A percentile compares a stretch with the other conserved stretches of the same genome.
Conservation (phyloP, 2,888 invertebrate species). For the Peribatodes rhomboidaria region DNA sequence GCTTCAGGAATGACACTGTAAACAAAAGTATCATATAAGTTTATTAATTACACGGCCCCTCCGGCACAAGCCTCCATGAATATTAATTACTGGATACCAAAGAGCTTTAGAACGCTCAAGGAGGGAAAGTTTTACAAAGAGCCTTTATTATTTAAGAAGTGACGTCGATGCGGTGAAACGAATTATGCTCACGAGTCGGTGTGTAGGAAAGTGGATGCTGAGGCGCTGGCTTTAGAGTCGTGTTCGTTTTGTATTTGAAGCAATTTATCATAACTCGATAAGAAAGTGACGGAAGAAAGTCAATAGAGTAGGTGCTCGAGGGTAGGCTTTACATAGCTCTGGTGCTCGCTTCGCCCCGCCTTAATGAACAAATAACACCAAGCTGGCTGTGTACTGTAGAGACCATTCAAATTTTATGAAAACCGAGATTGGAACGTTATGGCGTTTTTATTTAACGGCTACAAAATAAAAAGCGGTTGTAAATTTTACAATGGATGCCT, state of each 20-base stretch:
- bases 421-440: conserved; percentile 51
- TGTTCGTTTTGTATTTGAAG: conserved; percentile 51
- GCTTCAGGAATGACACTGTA: conserved; percentile 83
- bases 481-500: conserved; percentile 12
- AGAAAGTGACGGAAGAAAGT: conserved; percentile 86
- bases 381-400: conserved; percentile 48
- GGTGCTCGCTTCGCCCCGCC: conserved; percentile 67
- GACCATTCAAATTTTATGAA: conserved; percentile 58
- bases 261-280: conserved; percentile 83
- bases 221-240: conserved; percentile 50
- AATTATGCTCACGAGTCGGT: conserved; percentile 69
- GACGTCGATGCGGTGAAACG: conserved; percentile 80
- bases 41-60: conserved; percentile 86
- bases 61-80: conserved; percentile 84
- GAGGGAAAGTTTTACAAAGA: conserved; percentile 87
- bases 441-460: conserved; percentile 48
- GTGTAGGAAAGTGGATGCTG: conserved; percentile 59
- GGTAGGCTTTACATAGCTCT: conserved; percentile 75
- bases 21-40: conserved; percentile 87
- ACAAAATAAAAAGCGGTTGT: conserved; percentile 28
- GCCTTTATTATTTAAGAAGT: conserved; percentile 86
- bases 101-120: conserved; percentile 86
- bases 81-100: conserved; percentile 86
- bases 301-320: conserved; percentile 84
- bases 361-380: conserved; percentile 70